Evolutionary conservation across 2,113 vertebrate species (phyloP).

Genomic region (Sceloporus undulatus): DNA sequence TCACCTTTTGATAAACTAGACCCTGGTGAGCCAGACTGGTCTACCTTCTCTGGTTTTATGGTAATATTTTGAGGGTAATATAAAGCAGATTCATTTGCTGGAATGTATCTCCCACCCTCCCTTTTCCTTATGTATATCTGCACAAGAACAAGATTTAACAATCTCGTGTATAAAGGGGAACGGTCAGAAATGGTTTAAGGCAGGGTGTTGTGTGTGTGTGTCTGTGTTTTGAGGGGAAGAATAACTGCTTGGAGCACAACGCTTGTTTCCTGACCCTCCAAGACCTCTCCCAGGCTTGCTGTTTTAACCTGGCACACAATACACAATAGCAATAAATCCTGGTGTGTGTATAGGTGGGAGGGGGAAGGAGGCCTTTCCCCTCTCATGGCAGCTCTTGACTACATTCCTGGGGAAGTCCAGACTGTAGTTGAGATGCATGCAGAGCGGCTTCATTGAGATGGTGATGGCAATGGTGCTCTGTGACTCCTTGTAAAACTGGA

Average conservation of each 20-base stretch:
- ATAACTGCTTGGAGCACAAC: conserved; percentile 43
- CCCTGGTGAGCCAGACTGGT: conserved; percentile 52
- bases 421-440: conserved; percentile 56
- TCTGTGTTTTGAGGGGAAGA: conserved; percentile 34
- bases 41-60: conserved; percentile 61
- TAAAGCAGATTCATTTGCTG: conserved; percentile 63
- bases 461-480: conserved; percentile 62
- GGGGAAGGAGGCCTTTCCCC: conserved; percentile 56
- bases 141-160: conserved; percentile 74
- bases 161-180: conserved; percentile 77
- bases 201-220: no score
- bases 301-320: conserved; percentile 62
- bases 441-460: conserved; percentile 69
- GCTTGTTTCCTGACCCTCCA: conserved; percentile 56
- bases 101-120: conserved; percentile 48
- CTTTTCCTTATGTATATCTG: conserved; percentile 62
- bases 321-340: conserved; percentile 74
- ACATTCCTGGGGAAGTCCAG: conserved; percentile 67
- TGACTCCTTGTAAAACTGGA: conserved; percentile 74
- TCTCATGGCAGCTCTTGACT: neutral
- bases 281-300: conserved; percentile 54
- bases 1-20: conserved; percentile 76
- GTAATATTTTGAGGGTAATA: conserved; percentile 67
- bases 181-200: conserved; percentile 75
- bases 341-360: neutral